Percentiles rank a stretch among this genome's conserved stretches.
These are phyloP conservation scores for Pycnonotus jocosus DNA, from an alignment of 2,113 vertebrate genomes.

Conservation along the genomic window DNA sequence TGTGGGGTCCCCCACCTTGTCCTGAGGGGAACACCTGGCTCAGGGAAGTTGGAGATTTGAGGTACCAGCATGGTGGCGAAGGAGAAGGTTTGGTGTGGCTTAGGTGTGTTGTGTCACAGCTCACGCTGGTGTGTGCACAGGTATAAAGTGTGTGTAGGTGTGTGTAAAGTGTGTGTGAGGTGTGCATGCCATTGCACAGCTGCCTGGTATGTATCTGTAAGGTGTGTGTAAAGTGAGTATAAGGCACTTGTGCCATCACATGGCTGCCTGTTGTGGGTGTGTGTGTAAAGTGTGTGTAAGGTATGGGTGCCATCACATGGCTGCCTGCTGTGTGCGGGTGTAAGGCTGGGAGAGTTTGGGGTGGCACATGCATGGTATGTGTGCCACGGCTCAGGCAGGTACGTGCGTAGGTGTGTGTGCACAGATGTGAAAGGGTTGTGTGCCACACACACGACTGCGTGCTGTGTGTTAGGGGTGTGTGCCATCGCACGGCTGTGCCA, in stretches of 20 bases:
- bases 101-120: not conserved
- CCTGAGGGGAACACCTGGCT: no score
- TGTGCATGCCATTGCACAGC: not conserved
- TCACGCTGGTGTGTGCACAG: not conserved
- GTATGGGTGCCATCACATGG: not conserved
- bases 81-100: not conserved
- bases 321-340: not conserved
- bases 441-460: accelerated
- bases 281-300: not conserved
- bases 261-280: not conserved
- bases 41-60: accelerated
- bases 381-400: not conserved
- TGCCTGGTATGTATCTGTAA: not conserved
- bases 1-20: not conserved
- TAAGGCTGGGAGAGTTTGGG: not conserved
- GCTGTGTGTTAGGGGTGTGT: not conserved
- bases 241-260: not conserved
- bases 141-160: no score
- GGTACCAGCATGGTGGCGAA: accelerated
- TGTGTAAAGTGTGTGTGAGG: not conserved
- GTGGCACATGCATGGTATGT: accelerated
- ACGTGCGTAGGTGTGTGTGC: accelerated
- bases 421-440: not conserved
- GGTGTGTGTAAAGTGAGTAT: not conserved
- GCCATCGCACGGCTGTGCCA: not conserved